Evolutionary conservation across 1,140 invertebrate species (phyloP).

Genomic region (Aphelenchoides besseyi): DNA sequence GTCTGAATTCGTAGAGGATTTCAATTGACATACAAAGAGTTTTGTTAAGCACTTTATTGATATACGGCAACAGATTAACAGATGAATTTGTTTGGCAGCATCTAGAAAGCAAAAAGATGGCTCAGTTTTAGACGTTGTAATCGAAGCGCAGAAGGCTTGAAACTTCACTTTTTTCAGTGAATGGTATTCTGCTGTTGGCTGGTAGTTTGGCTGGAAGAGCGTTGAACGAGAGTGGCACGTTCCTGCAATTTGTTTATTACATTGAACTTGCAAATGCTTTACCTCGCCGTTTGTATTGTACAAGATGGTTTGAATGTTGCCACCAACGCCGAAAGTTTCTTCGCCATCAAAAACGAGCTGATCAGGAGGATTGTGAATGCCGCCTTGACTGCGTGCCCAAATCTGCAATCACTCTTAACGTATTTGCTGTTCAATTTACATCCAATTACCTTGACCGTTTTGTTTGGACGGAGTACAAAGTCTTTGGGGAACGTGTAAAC

Average conservation of each 20-base stretch:
- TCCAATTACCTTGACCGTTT: constrained; percentile 57
- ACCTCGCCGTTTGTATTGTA: constrained; percentile 62
- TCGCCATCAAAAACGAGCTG: constrained; percentile 61
- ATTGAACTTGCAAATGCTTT: constrained; percentile 10
- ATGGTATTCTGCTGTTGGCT: constrained; percentile 11
- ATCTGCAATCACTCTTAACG: background rate
- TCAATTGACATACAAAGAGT: too few species aligned
- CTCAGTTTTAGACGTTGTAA: too few species aligned
- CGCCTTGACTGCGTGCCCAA: constrained; percentile 18
- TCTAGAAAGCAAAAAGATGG: background rate
- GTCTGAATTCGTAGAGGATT: too few species aligned
- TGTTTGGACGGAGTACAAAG: constrained; percentile 51
- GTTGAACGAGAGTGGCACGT: constrained; percentile 10
- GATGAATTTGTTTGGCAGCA: background rate
- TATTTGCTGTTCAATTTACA: constrained; percentile 42
- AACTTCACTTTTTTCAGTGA: background rate
- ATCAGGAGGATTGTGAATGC: constrained; percentile 47
- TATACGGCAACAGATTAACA: background rate
- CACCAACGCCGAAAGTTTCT: constrained; percentile 59
- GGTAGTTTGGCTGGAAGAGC: background rate
- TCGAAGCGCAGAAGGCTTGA: background rate
- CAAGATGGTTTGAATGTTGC: constrained; percentile 60
- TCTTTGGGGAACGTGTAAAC: constrained; percentile 58
- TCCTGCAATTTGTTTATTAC: background rate
- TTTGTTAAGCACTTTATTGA: too few species aligned